These are phyloP conservation scores for Poecilia picta DNA, from an alignment of 2,797 vertebrate species.

Conservation along the genomic window DNA sequence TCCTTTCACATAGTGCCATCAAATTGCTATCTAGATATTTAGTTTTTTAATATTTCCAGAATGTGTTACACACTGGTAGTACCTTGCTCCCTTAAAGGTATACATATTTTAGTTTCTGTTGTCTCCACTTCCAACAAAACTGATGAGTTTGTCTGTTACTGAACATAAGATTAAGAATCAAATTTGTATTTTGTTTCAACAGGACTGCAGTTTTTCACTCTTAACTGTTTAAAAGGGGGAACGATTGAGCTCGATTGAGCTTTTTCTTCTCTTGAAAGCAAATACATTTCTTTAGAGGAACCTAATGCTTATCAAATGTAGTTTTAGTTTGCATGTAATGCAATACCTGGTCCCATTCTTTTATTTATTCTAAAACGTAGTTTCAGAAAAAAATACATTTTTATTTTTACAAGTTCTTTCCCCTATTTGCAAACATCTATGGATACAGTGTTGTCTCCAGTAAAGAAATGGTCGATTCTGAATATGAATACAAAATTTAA, in stretches of 20 bases:
- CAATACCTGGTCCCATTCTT: no score
- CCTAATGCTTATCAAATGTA: background rate
- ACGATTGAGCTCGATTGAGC: background rate
- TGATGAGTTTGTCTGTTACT: background rate
- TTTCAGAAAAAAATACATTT: no score
- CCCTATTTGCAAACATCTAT: no score
- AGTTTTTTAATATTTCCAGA: background rate
- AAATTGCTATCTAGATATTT: no score
- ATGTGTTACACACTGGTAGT: background rate
- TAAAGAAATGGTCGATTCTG: background rate
- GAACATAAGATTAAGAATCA: background rate
- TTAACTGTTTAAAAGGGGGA: background rate
- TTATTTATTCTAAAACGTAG: no score
- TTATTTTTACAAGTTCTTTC: no score
- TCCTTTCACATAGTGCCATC: no score
- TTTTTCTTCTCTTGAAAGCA: background rate
- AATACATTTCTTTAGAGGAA: background rate
- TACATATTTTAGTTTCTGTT: background rate
- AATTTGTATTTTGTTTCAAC: background rate
- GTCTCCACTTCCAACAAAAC: background rate
- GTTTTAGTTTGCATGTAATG: background rate
- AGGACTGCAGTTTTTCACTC: background rate
- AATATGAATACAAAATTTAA: conserved; percentile 3
- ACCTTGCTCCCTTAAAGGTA: no score
- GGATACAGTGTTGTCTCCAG: background rate